Base-by-base conservation (phyloP, 2,888 invertebrate species). In the Diaphora mendica region DNA sequence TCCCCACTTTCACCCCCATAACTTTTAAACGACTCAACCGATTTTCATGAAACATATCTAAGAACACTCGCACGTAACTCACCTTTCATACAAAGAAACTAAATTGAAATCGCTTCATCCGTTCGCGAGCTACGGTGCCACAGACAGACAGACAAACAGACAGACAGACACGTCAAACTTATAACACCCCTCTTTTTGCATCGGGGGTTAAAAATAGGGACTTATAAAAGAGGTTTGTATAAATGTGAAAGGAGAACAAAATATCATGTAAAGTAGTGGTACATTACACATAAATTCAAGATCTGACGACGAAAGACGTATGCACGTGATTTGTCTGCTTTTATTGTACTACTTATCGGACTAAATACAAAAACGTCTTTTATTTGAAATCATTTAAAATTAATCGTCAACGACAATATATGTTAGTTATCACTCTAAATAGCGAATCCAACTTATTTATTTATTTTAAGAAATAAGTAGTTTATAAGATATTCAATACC, bases 401-500 rank as follows among this genome's bases (percentile, higher is more conserved):
- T 65, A 64, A 65, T n/a, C 23, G 3, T 35, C 15, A 35, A 17
- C 33, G 30, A 35, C 2, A 65, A 39, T 65, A 39, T 35, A 39
- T 33, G 17, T 11, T 39, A 11, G 64, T 23, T 7, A 35, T 33
- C 64, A n/a, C 26, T 42, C 20, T 42, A 74, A 76, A 73, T 66
- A 72, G 68, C 68, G 71, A 64, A 33, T 73, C 33, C 64, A 72
- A 74, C 77, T 82, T 77, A 73, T 79, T 81, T 78, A 83, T 83
- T 83, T 83, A 82, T 83, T 82, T 77, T 82, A 80, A 78, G 77
- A 68, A 68, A 75, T 77, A 71, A 74, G 73, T 75, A 55, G 51
- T 64, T 70, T 64, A 67, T 72, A 42, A 44, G 77, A 17, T 67
- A 70, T 80, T 39, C 68, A 78, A 66, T 76, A 77, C 77, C 64